phyloP scores from a whole-genome alignment of 2,113 vertebrate genomes.

The Dasyprocta punctata region DNA sequence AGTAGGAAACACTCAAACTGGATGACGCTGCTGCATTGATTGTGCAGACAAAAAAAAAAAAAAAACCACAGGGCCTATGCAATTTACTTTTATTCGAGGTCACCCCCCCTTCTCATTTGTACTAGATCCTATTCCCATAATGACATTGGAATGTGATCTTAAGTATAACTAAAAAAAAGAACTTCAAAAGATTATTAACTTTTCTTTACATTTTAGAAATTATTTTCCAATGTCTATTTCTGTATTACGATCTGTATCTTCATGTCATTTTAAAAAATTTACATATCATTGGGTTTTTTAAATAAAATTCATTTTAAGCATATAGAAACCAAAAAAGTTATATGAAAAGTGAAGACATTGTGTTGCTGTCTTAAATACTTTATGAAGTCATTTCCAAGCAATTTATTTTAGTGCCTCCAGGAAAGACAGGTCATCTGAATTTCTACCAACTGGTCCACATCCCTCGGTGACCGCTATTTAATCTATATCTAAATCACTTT shows the following conservation, averaged over 20 bases:
- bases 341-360: neutral
- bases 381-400: neutral
- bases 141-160: neutral
- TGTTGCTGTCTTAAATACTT: neutral
- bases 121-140: neutral
- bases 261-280: neutral
- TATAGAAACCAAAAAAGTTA: neutral
- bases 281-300: neutral
- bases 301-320: neutral
- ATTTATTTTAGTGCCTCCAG: neutral
- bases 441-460: neutral
- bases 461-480: neutral
- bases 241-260: neutral
- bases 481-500: neutral
- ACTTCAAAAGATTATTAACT: neutral
- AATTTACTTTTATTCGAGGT: neutral
- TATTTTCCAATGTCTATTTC: neutral
- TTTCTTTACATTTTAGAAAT: neutral
- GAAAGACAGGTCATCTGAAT: neutral
- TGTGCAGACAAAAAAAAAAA: neutral
- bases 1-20: constrained; percentile 16
- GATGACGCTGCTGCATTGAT: neutral
- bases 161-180: neutral
- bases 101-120: neutral
- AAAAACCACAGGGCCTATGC: neutral